Conservation (phyloP, 2,113 vertebrate species). For the Microtus richardsoni region DNA sequence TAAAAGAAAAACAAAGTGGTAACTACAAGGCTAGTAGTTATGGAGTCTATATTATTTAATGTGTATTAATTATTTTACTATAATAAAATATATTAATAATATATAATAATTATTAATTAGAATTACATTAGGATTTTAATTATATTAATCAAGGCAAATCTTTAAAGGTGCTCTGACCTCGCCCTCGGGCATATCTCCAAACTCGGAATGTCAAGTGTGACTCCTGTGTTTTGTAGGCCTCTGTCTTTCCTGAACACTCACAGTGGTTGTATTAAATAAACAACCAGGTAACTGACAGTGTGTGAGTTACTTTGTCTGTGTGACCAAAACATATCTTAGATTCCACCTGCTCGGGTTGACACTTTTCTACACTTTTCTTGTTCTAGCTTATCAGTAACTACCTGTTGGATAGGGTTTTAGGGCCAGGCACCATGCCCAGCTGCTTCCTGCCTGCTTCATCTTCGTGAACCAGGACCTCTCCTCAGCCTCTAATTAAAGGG, state of each 20-base stretch:
- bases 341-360: neutral
- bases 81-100: neutral
- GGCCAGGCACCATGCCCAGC: fast-evolving
- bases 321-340: neutral
- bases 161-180: neutral
- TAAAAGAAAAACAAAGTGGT: neutral
- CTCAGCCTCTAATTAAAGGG: neutral
- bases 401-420: neutral
- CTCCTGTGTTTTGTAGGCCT: neutral
- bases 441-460: neutral
- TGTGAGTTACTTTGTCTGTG: neutral
- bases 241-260: fast-evolving
- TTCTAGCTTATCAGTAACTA: neutral
- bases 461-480: neutral
- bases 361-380: neutral
- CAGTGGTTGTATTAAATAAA: neutral
- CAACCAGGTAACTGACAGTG: neutral
- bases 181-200: no score
- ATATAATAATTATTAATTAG: neutral
- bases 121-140: neutral
- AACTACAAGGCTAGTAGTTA: neutral
- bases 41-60: neutral
- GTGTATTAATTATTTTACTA: neutral
- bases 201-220: no score
- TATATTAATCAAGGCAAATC: neutral